phyloP scores from a whole-genome alignment of 2,888 invertebrate species.

The Lepidocyrtinus sp. region DNA sequence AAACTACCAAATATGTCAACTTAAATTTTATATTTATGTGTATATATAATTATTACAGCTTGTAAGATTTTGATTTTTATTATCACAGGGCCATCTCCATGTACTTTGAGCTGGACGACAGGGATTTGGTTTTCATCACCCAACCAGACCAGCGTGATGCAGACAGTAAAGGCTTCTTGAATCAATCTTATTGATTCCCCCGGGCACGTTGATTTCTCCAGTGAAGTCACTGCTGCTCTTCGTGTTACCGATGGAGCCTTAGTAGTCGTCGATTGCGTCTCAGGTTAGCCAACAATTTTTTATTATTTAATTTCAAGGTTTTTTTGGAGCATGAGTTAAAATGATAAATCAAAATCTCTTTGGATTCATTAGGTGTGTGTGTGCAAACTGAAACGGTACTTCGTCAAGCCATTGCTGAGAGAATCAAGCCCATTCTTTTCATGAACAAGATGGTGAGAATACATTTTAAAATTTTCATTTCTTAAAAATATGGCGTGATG shows the following conservation, averaged over 20 bases:
- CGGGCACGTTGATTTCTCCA: slow-evolving; percentile 97
- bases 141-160: slow-evolving; percentile 92
- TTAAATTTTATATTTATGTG: neutral
- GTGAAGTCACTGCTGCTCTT: slow-evolving; percentile 99
- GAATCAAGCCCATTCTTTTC: slow-evolving; percentile 99
- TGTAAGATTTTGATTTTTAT: slow-evolving; percentile 12
- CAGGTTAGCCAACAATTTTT: slow-evolving; percentile 80
- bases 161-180: slow-evolving; percentile 80
- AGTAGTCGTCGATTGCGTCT: slow-evolving; percentile 99
- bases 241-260: slow-evolving; percentile 99
- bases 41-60: neutral
- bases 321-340: neutral
- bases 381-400: slow-evolving; percentile 99
- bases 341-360: slow-evolving; percentile 28
- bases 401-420: slow-evolving; percentile 99
- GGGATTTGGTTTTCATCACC: slow-evolving; percentile 95
- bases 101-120: slow-evolving; percentile 97
- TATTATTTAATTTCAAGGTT: neutral
- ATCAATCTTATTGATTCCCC: slow-evolving; percentile 99
- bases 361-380: slow-evolving; percentile 97
- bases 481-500: no score
- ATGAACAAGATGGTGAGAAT: slow-evolving; percentile 99
- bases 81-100: slow-evolving; percentile 98
- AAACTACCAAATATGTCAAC: slow-evolving; percentile 2
- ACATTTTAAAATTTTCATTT: no score